Base-by-base conservation (phyloP, 1,140 invertebrate genomes). In the Magallana angulata region DNA sequence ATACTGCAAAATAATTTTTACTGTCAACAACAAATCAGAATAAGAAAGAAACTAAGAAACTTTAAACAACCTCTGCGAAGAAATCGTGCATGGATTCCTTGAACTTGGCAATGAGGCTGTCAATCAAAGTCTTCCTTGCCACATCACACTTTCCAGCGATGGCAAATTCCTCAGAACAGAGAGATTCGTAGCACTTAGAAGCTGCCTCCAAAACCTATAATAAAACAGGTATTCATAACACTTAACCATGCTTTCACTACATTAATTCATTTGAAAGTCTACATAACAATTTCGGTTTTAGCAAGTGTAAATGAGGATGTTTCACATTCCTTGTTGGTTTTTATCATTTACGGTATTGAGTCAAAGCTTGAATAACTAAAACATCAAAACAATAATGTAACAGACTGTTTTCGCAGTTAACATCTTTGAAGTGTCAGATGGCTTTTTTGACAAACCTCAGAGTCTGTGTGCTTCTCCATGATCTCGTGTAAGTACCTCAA, bases 61-160 rank as follows among this genome's bases (percentile, higher is more conserved):
- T 62, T 6, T 62, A 14, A 62, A 62, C 11, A 48, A 94, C 94
- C 92, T 95, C 93, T 59, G 94, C 89, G 89, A 95, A 95, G 89
- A 93, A 95, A 87, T 93, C 92, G 62, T 93, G 92, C 88, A 98
- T 97, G 18, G 97, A 97, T 94, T 98, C 97, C 94, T 97, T 97
- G 94, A 98, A 98, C 91, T 97, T 97, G 92, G 98, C 97, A 14
- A 98, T 97, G 88, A 98, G 97, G 92, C 96, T 96, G 95, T 99
- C 98, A 57, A 99, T 97, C 48, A 99, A 96, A 16, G 98, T 98
- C 60, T 97, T 98, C 81, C 98, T 96, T 9, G 97, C 97, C 64
- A 98, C 97, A 93, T 98, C 97, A 95, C 98, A 98, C 90, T 97
- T 96, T 0, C 97, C 97, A 93, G 97, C 98, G 89, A 99, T 98